phyloP scores from a whole-genome alignment of 2,797 vertebrate species.

The Octomys mimax region DNA sequence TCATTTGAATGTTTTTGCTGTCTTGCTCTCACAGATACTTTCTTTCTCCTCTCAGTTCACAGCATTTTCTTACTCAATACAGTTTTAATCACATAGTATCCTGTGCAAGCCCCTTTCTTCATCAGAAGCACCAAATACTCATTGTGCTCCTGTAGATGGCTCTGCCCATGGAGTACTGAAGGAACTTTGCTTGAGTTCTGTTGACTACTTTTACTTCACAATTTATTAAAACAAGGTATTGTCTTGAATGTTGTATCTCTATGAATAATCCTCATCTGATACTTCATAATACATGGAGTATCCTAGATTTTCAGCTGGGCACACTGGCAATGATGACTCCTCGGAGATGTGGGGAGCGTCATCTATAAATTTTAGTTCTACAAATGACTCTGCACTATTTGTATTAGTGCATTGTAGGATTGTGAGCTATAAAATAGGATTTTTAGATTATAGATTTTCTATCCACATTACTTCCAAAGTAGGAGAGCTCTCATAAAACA shows the following conservation, averaged over 20 bases:
- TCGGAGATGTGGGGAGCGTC: background rate
- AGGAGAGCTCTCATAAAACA: background rate
- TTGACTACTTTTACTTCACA: background rate
- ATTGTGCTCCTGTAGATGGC: background rate
- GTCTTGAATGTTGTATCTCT: background rate
- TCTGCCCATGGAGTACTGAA: background rate
- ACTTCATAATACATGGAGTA: background rate
- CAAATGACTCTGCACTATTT: background rate
- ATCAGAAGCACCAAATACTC: background rate
- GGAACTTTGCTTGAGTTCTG: background rate
- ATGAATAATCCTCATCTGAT: background rate
- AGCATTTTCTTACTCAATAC: background rate
- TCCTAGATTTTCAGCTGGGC: background rate
- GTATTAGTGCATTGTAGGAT: background rate
- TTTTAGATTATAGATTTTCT: background rate
- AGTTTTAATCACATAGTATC: background rate
- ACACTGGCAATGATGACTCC: background rate
- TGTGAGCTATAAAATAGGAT: background rate
- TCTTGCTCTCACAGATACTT: background rate
- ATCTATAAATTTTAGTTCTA: background rate
- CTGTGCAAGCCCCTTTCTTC: background rate
- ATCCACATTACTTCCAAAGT: background rate
- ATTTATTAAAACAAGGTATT: background rate
- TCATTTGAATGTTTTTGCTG: background rate
- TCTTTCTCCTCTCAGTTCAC: background rate